Base-by-base conservation (phyloP, 2,797 vertebrate genomes). In the Peromyscus eremicus region DNA sequence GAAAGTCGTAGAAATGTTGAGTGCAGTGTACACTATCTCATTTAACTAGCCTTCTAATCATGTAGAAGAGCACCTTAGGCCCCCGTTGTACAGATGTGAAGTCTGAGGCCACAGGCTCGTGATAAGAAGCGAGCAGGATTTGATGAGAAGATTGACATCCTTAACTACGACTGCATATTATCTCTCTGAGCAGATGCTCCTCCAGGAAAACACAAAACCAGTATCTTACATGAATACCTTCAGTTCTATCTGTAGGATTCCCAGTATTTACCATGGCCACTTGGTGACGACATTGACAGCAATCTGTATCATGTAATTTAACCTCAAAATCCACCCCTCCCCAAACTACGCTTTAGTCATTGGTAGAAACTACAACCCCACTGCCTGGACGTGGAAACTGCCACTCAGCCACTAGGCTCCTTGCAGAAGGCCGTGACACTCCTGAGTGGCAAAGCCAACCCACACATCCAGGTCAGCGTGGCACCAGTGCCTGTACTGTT, bases 361-460 rank as follows among this genome's bases (percentile, higher is more conserved):
- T 29, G 23, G 37, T 5, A 17, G 86, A 86, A 88, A 76, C 29
- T 79, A 64, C 76, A 90, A 37, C 21, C 66, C 37, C 49, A 1
- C 55, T 40, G 82, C 75, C 92, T 49, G 88, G 79, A 83, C 17
- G 13, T 68, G 70, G 62, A 96, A 52, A 88, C 32, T 66, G 64
- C 66, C 82, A 68, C 71, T 71, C 71, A 60, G 43, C 90, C 37
- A 13, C 71, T 64, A 76, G 87, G 52, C 16, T 68, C 49, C 55
- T 87, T 84, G 71, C 76, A 91, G 57, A 70, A 89, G 43, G 34
- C 90, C 81, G 11, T 37, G 37, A 55, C 23, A 57, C 92, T 70
- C 52, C 37, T 21, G 57, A 91, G n/a, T 40, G n/a, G 52, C n/a
- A 89, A 93, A 80, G 81, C 73, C 73, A 97, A 82, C 66, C 62